Base-by-base conservation (phyloP, 2,797 vertebrate genomes). In the Muscicapa comitata region DNA sequence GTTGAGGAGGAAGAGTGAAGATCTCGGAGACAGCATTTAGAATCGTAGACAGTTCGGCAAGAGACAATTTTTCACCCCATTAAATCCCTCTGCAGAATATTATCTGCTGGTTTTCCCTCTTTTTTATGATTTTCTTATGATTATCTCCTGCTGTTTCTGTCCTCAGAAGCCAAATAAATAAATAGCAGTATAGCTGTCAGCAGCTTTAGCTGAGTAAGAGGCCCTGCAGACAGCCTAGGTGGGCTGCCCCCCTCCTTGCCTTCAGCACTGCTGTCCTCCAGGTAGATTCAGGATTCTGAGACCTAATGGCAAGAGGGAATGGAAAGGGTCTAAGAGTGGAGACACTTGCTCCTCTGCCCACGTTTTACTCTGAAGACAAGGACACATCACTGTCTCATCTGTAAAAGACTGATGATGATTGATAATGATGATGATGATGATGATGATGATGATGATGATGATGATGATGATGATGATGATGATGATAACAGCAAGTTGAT, bases 121-220 rank as follows among this genome's bases (percentile, higher is more conserved):
- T 95, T 95, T 96, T 96, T 95, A 95, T 92, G 72, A 96, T 97
- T 97, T 97, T 93, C 94, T 95, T 97, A 96, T 96, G 80, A 97
- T 96, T 95, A 96, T 96, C 95, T 97, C 96, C 95, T 76, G 93
- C 95, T 96, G 96, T 86, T 90, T 95, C 95, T 96, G 72, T 91
- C 80, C 87, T 94, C 89, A 57, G 87, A 78, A 96, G 95, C 75
- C 87, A 97, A 97, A 96, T 95, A 96, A 96, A 97, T 94, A 96
- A 96, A 96, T 92, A 93, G 85, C 66, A 83, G 62, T 79, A 76
- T 79, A 90, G 83, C 88, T 96, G 87, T 91, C 92, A 91, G 88
- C 72, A 90, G 86, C 77, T 87, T 92, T 31, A 95, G 89, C 62
- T 70, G 82, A 84, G 31, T 57, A 90, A 92, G 78, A 58, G 16